phyloP scores from a whole-genome alignment of 2,113 vertebrate species.

The Psilopsiagon aymara region DNA sequence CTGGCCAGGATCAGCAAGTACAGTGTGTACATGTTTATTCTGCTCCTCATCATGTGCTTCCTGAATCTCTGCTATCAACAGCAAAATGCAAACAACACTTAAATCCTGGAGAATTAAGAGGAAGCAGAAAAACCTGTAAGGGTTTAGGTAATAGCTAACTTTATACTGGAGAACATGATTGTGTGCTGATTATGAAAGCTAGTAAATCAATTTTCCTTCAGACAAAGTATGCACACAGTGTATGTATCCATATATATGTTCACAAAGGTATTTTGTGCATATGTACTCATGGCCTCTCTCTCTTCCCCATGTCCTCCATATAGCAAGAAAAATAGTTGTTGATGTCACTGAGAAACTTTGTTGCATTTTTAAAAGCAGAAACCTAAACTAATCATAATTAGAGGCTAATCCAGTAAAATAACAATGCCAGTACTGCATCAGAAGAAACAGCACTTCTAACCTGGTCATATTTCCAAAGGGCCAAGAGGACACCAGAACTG shows the following conservation, averaged over 20 bases:
- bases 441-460: neutral
- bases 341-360: neutral
- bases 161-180: neutral
- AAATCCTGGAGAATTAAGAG: neutral
- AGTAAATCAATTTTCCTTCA: neutral
- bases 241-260: neutral
- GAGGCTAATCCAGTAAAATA: neutral
- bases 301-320: neutral
- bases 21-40: neutral
- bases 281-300: neutral
- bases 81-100: neutral
- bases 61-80: neutral
- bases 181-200: neutral
- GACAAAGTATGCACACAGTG: fast-evolving
- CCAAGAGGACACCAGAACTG: neutral
- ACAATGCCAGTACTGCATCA: neutral
- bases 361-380: neutral
- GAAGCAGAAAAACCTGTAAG: neutral
- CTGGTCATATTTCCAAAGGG: neutral
- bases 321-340: neutral
- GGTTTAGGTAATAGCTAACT: neutral
- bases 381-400: neutral
- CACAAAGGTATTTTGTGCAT: neutral
- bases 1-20: neutral
- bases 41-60: neutral